phyloP scores from a whole-genome alignment of 2,113 vertebrate species.

The Vulpes lagopus region DNA sequence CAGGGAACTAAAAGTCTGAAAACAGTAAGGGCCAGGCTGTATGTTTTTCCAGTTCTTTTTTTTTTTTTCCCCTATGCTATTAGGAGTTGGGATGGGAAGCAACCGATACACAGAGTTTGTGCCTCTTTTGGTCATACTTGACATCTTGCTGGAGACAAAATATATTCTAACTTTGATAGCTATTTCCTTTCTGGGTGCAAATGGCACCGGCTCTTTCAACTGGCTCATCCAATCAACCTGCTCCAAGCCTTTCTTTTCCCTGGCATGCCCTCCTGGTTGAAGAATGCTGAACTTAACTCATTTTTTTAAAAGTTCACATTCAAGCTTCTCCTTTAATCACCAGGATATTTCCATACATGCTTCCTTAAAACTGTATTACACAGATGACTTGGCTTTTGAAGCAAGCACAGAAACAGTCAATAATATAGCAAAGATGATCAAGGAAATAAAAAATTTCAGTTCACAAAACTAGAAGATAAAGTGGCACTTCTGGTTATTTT shows the following conservation, averaged over 20 bases:
- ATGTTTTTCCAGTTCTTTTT: not conserved
- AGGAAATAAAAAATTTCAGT: conserved; percentile 38
- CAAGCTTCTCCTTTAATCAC: conserved; percentile 3
- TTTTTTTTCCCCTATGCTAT: not conserved
- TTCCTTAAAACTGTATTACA: conserved; percentile 17
- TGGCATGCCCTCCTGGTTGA: not conserved
- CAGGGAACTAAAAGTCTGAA: not conserved
- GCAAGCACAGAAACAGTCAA: not conserved
- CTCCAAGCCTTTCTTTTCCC: not conserved
- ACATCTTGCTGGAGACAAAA: not conserved
- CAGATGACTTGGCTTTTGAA: conserved; percentile 7
- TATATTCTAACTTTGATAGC: not conserved
- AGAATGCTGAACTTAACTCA: conserved; percentile 10
- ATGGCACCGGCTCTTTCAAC: not conserved
- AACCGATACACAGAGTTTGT: not conserved
- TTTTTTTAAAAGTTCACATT: conserved; percentile 12
- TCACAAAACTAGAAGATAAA: conserved; percentile 24
- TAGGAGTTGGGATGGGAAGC: not conserved
- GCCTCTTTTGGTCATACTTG: not conserved
- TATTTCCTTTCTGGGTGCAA: not conserved
- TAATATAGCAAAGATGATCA: not conserved
- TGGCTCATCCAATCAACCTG: not conserved
- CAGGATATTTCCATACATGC: not conserved
- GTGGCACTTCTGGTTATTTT: not conserved
- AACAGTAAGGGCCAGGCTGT: not conserved